A percentile compares a stretch with the other conserved stretches of the same genome.
Conservation (phyloP, 2,113 vertebrate genomes). For the Neolamprologus falcicula region DNA sequence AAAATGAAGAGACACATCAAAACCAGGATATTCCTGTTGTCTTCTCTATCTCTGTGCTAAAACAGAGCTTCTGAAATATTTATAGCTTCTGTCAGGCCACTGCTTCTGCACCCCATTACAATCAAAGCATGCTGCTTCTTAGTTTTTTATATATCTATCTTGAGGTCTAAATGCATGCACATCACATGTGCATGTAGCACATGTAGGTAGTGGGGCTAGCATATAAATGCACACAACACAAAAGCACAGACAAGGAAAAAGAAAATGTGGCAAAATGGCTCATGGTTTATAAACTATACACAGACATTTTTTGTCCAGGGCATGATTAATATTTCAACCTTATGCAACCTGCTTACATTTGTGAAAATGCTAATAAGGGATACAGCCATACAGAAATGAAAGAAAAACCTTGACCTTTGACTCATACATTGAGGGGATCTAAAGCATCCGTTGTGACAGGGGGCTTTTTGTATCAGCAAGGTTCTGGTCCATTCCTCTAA, state of each 20-base stretch:
- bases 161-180: background rate
- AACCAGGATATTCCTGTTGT: slow-evolving; percentile 62
- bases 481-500: background rate
- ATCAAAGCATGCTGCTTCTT: slow-evolving; percentile 43
- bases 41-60: slow-evolving; percentile 45
- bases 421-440: background rate
- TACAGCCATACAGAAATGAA: background rate
- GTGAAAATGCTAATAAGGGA: background rate
- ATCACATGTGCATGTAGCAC: background rate
- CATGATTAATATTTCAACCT: background rate
- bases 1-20: slow-evolving; percentile 47
- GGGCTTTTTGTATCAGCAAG: background rate
- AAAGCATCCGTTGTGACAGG: background rate
- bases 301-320: background rate
- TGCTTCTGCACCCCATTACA: slow-evolving; percentile 56
- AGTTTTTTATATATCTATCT: background rate
- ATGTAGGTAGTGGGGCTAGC: background rate
- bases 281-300: background rate
- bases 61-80: slow-evolving; percentile 70
- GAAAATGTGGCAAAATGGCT: background rate
- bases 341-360: background rate
- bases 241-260: background rate
- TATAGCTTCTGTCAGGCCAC: slow-evolving; percentile 63
- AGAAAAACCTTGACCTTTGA: background rate
- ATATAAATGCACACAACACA: background rate